Evolutionary conservation across 2,888 invertebrate species (phyloP).

Genomic region (Cephus runcator): DNA sequence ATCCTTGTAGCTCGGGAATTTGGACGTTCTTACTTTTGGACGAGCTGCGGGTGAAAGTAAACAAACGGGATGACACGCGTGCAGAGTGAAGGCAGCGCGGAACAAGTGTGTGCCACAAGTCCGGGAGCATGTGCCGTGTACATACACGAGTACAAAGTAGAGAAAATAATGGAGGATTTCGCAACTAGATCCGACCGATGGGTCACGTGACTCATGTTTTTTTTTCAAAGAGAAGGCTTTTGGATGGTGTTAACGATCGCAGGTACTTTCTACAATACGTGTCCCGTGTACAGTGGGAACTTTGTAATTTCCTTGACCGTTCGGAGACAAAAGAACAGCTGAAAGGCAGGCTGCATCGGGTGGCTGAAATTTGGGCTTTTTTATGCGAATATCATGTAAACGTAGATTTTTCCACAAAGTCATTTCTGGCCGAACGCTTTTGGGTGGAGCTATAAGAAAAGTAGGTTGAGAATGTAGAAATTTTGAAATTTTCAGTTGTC

Average conservation of each 20-base stretch:
- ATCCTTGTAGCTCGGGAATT: neutral
- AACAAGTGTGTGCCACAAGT: neutral
- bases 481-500: slow-evolving; percentile 50
- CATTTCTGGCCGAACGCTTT: neutral
- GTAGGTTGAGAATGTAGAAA: neutral
- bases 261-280: neutral
- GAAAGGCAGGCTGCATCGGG: neutral
- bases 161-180: neutral
- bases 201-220: neutral
- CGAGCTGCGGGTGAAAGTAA: neutral
- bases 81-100: neutral
- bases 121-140: neutral
- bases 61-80: neutral
- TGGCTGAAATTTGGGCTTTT: neutral
- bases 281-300: neutral
- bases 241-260: neutral
- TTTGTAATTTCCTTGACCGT: neutral
- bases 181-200: neutral
- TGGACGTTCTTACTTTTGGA: neutral
- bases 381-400: neutral
- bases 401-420: neutral
- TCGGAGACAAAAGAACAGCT: neutral
- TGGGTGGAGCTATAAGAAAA: neutral
- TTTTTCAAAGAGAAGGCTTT: neutral
- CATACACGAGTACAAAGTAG: neutral